Evolutionary conservation across 2,113 vertebrate species (phyloP), one percentile per base, ranked within the genome.

Genomic region (Bubalus kerabau): DNA sequence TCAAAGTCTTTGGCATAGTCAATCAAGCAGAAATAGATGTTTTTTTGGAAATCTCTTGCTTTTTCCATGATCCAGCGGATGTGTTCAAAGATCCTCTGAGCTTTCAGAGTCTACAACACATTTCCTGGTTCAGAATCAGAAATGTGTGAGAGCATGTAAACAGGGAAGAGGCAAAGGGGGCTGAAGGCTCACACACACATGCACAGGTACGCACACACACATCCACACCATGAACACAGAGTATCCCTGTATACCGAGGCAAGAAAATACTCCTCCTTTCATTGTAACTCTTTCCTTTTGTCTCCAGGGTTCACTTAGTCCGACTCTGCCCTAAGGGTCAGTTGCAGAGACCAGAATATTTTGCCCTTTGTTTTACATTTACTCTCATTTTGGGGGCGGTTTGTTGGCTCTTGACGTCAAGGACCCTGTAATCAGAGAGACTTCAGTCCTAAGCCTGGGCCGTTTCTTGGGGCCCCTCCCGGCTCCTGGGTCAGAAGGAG

Each of bases 221-320:
- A 16, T 8, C 16, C 7, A 26, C 5, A 32, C 6, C 40, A 1
- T 11, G 5, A 9, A 2, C 17, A 7, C 28, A 40, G 5, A 24
- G 0, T 1, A 3, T 17, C 32, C 87, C 8, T 6, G 10, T 16
- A n/a, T 4, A 13, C 5, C 0, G 3, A 28, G 52, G 19, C 13
- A 17, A 21, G 36, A 83, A 50, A 5, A 21, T 1, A 13, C 6
- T 19, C 32, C 15, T 8, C 32, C 36, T 89, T 30, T 21, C 36
- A 24, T 36, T 26, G 5, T 2, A 5, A 5, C 7, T 12, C 15
- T 23, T 15, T 23, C 11, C 1, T 8, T 1, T 17, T 6, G 30
- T 62, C 60, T 43, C 92, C n/a, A 10, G 43, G 71, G 12, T 12
- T 56, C 40, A 3, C 30, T 21, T 2, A 9, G 7, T 26, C 12